Base-by-base conservation (phyloP, 2,888 invertebrate species). In the Osedax frankpressi region DNA sequence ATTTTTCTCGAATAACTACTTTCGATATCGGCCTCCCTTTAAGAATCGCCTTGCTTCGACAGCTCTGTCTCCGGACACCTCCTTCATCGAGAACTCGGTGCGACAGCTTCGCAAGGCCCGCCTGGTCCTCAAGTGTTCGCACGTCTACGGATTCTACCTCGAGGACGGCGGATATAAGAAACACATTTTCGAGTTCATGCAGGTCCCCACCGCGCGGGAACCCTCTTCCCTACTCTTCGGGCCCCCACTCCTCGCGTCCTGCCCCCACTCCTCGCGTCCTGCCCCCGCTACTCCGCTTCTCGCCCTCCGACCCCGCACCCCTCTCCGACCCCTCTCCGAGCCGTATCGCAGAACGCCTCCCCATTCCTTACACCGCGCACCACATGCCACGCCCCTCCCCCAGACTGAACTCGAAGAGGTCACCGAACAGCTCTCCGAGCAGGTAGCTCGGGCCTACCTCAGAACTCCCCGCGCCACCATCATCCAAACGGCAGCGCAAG, bases 101-200 rank as follows among this genome's bases (percentile, higher is more conserved):
- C 83, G 88, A 74, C 89, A 89, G 80, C 82, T 89, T 70, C 81
- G 89, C 44, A 89, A 89, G 82, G 87, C 88, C 0, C 82, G 89
- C 72, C 82, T 88, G 75, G 88, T 89, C 25, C 82, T 89, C 2
- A 88, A 89, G 80, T 89, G 88, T 65, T 88, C 89, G 2, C 89
- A 89, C 80, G 89, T 89, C n/a, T 89, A 89, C 80, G 89, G 89
- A 11, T 89, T 88, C 81, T 89, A 89, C 80, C 82, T 89, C 70
- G 88, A 88, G 80, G 89, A 89, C 77, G 81, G 82, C 68, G 88
- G 88, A 3, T 88, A 88, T 80, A 88, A 88, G 80, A 88, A 88
- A 82, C 87, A 87, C 63, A 89, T 89, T 75, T 89, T 89, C 82
- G 89, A 89, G 81, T 88, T 88, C 79, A 88, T 89, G 88, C 89